phyloP scores from a whole-genome alignment of 2,113 vertebrate genomes.

The human (Homo sapiens) region GRCh38 chr18:25183501-25184000 shows the following conservation, averaged over 20 bases:
- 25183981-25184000: background rate
- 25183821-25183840: conserved; percentile 77
- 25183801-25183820: conserved; percentile 78
- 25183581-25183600: conserved; percentile 79
- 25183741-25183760: conserved; percentile 74
- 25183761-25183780: conserved; percentile 79
- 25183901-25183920: conserved; percentile 35
- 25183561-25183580: conserved; percentile 78
- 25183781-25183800: conserved; percentile 79
- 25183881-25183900: conserved; percentile 41
- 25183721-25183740: conserved; percentile 75
- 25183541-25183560: conserved; percentile 58
- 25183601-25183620: conserved; percentile 74
- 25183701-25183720: conserved; percentile 64
- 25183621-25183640: conserved; percentile 81
- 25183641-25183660: conserved; percentile 78
- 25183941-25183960: conserved; percentile 55
- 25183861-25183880: conserved; percentile 76
- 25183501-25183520: conserved; percentile 69
- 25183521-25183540: conserved; percentile 52
- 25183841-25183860: conserved; percentile 76
- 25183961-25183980: conserved; percentile 37
- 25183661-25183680: conserved; percentile 78
- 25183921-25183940: conserved; percentile 69
- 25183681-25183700: conserved; percentile 70